A percentile compares a stretch with the other conserved stretches of the same genome.
Evolutionary conservation across 2,888 invertebrate species (phyloP).

Genomic region (Sesamia inferens): DNA sequence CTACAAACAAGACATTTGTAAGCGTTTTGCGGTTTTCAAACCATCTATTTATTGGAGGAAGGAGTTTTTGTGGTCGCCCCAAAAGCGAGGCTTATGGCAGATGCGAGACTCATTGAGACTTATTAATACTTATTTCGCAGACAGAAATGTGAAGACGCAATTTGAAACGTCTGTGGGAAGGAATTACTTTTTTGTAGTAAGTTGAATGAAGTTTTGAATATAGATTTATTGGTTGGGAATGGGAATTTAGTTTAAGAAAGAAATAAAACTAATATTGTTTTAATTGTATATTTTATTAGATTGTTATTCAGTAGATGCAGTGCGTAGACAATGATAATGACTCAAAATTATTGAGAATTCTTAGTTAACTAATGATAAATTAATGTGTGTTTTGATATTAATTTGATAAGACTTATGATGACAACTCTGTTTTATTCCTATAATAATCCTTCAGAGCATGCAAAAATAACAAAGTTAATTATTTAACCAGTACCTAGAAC

Average conservation of each 20-base stretch:
- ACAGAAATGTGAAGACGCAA: constrained; percentile 58
- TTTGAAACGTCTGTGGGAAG: constrained; percentile 45
- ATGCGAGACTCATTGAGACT: constrained; percentile 54
- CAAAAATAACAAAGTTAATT: not conserved
- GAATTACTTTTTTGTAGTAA: constrained; percentile 56
- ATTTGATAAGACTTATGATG: not conserved
- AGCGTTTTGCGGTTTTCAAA: constrained; percentile 64
- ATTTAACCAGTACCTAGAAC: not conserved
- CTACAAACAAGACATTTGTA: constrained; percentile 54
- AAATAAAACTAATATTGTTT: not conserved
- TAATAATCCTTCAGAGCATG: not conserved
- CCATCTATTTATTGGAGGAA: constrained; percentile 67
- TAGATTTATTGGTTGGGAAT: constrained; percentile 9
- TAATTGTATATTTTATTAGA: not conserved
- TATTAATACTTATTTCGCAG: constrained; percentile 60
- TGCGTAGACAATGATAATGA: not conserved
- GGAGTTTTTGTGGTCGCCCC: constrained; percentile 64
- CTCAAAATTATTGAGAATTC: not conserved
- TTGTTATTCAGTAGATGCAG: not conserved
- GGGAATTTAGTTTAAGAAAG: constrained; percentile 10
- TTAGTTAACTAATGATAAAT: too few species aligned
- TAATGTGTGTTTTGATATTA: too few species aligned
- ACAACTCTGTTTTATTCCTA: not conserved
- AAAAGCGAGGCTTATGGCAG: constrained; percentile 63
- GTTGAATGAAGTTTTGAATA: constrained; percentile 18